Conservation (phyloP, 2,888 invertebrate species). For the Spicauda simplicius region DNA sequence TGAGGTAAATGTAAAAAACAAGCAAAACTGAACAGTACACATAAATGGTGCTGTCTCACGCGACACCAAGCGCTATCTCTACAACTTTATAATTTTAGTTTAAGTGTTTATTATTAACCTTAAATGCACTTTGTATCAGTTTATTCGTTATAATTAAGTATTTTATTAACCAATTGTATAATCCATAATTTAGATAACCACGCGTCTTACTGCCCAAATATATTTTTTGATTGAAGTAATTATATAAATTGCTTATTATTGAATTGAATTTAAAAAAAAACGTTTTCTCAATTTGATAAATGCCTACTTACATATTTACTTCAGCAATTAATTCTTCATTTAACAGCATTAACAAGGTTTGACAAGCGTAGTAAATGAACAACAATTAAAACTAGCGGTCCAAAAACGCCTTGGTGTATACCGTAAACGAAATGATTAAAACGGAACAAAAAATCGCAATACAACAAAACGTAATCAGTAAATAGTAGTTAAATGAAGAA, state of each 20-base stretch:
- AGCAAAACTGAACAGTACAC: constrained; percentile 26
- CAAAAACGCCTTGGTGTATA: constrained; percentile 16
- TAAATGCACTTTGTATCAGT: background rate
- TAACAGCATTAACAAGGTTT: constrained; percentile 10
- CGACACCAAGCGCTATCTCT: constrained; percentile 52
- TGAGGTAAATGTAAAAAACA: constrained; percentile 12
- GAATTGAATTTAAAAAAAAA: background rate
- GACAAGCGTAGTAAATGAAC: background rate
- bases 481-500: constrained; percentile 35
- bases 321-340: constrained; percentile 29
- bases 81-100: constrained; percentile 12
- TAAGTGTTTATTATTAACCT: constrained; percentile 24
- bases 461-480: constrained; percentile 9
- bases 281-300: background rate
- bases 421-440: background rate
- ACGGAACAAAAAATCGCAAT: constrained; percentile 15
- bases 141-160: background rate
- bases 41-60: constrained; percentile 58
- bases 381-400: background rate
- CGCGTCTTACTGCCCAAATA: constrained; percentile 33
- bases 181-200: constrained; percentile 1
- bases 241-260: constrained; percentile 1
- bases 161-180: constrained; percentile 18
- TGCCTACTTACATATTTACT: constrained; percentile 23
- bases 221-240: constrained; percentile 19